Base-by-base conservation (phyloP, 2,888 invertebrate genomes). In the Litoditis marina region DNA sequence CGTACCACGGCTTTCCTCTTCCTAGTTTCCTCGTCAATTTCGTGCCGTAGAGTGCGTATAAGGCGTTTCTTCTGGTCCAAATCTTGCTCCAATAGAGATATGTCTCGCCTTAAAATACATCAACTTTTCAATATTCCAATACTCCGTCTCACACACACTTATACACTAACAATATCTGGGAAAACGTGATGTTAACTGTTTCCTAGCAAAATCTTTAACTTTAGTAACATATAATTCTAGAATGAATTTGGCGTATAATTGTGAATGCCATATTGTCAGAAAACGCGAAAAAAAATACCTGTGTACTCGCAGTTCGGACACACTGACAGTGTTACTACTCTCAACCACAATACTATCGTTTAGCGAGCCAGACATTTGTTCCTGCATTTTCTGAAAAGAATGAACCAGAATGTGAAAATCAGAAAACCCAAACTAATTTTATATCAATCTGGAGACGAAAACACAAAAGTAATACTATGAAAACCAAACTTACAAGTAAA, bases 301-400 rank as follows among this genome's bases (percentile, higher is more conserved):
- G 30, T 32, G 25, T 28, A 60, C 47, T 31, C 54, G 27, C n/a
- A 19, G 53, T 22, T 60, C 60, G 13, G n/a, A 30, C 6, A 47
- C 31, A 25, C 53, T 53, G 8, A 60, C 46, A n/a, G 46, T 52
- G 25, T 53, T 39, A 25, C 31, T 53, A 3, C 46, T 53, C 27
- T 60, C 60, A 34, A 60, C 44, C 25, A 60, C 11, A 16, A 60
- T 44, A 19, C 53, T 53, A 4, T 46, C 49, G 53, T 60, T 42
- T 1, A 60, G 2, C 5, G 36, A 30, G n/a, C 42, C 50, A 2
- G 28, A 27, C 52, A 59, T 59, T 4, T 13, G 25, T 50, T 22
- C 32, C 31, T 59, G 50, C 4, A 59, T 30, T 16, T 50, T 51
- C 59, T 59, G 31, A 22, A 39, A 7, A 49, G 1, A 2, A 19